Base-by-base conservation (phyloP, 1,140 invertebrate species). In the Zaprionus kolodkinae region DNA sequence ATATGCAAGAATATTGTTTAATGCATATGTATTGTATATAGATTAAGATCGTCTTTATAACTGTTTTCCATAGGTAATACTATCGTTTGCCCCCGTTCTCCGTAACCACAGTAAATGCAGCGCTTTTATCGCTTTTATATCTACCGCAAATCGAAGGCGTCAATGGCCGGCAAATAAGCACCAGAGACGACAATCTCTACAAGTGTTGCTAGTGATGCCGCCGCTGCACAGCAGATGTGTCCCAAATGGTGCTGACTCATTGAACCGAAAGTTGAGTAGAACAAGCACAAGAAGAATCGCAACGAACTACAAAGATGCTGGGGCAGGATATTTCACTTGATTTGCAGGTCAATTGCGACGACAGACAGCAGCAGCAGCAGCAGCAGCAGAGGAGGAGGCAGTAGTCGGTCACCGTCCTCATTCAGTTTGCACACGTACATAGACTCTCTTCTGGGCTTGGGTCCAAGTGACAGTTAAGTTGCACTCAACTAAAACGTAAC, bases 261-360 rank as follows among this genome's bases (percentile, higher is more conserved):
- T 84, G 76, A 72, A 72, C 62, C 71, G 79, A 72, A 48, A 61
- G 55, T 10, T 35, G 33, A 10, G 54, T 30, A 55, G 43, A 36
- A 71, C 2, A 43, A n/a, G 36, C n/a, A n/a, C 15, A 57, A 38
- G 27, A 57, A 38, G 27, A 48, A 57, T 52, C 45, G 30, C 60
- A 40, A 61, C 6, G 55, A 30, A 30, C 27, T 17, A 52, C 43
- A 73, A 81, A 69, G 75, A 81, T 72, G 70, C 68, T 69, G 57
- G 48, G 72, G 59, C 72, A 74, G 66, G 59, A 74, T 68, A 56
- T 68, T 69, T 63, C 62, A 50, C 50, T 67, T 80, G 71, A 68
- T 71, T 79, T 86, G 72, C 83, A 79, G 83, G 84, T 87, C 83
- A 87, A 87, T 88, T 87, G 83, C 79, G 72, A 62, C 66, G 48